Percentiles rank a stretch among this genome's conserved stretches.
phyloP scores from a whole-genome alignment of 2,797 vertebrate species.

The Eupleurogrammus muticus region DNA sequence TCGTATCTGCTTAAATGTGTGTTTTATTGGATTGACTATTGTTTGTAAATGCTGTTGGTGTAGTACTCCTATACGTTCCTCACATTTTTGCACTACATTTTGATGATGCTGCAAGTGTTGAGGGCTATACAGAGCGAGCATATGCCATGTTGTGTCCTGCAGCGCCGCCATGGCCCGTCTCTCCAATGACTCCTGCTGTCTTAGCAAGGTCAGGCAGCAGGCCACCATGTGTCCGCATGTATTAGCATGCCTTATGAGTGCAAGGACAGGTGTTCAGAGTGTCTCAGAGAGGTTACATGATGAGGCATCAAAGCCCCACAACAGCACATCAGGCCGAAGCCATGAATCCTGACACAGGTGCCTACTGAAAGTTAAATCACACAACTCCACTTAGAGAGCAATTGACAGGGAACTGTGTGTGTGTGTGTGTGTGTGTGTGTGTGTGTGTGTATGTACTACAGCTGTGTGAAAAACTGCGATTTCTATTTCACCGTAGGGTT shows the following conservation, averaged over 20 bases:
- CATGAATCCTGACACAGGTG: conserved; percentile 54
- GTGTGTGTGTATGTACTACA: neutral
- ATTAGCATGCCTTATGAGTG: conserved; percentile 83
- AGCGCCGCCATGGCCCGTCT: conserved; percentile 54
- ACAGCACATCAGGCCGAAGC: conserved; percentile 70
- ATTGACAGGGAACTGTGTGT: neutral
- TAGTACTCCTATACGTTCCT: conserved; percentile 15
- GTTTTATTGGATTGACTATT: conserved; percentile 18
- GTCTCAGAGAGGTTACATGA: conserved; percentile 76
- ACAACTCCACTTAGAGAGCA: conserved; percentile 13
- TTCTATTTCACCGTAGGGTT: neutral
- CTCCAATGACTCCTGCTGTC: conserved; percentile 72
- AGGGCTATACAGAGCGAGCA: conserved; percentile 62
- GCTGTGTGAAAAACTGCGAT: neutral
- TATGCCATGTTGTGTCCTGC: conserved; percentile 72
- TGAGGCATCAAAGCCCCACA: conserved; percentile 64
- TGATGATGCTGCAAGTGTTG: conserved; percentile 51
- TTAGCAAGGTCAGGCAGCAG: conserved; percentile 78
- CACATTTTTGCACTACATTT: conserved; percentile 22
- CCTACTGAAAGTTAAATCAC: conserved; percentile 57
- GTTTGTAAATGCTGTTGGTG: conserved; percentile 11
- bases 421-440: neutral
- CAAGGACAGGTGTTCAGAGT: conserved; percentile 77
- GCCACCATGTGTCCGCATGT: conserved; percentile 80
- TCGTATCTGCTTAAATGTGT: conserved; percentile 21